These are phyloP conservation scores for Microplitis mediator DNA, from an alignment of 1,140 invertebrate species.

Conservation along the genomic window DNA sequence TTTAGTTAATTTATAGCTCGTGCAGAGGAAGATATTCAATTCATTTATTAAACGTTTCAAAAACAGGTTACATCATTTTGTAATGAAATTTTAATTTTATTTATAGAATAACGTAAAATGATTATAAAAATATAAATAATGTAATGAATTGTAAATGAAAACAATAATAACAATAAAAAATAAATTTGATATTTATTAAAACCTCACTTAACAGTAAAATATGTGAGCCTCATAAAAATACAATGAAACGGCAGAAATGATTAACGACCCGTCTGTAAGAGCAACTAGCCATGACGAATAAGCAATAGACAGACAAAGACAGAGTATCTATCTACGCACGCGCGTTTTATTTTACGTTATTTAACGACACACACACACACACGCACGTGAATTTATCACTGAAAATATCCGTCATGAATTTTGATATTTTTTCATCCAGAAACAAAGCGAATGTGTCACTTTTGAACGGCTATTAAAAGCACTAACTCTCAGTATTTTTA, in stretches of 20 bases:
- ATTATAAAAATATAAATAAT: too few species aligned
- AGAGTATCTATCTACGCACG: not conserved
- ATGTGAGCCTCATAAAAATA: constrained; percentile 23
- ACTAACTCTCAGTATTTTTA: not conserved
- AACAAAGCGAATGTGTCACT: not conserved
- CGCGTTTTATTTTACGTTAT: constrained; percentile 13
- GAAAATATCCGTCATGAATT: not conserved
- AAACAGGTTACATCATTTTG: too few species aligned
- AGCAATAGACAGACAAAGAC: not conserved
- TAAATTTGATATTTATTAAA: not conserved
- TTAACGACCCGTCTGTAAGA: constrained; percentile 16
- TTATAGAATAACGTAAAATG: too few species aligned
- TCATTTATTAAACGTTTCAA: too few species aligned
- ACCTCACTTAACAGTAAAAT: not conserved
- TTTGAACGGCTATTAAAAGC: not conserved
- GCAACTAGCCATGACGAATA: constrained; percentile 14
- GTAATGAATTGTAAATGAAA: too few species aligned
- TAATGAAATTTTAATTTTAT: too few species aligned
- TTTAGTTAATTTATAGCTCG: too few species aligned
- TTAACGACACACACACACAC: not conserved
- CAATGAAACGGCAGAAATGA: constrained; percentile 18
- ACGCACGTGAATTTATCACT: not conserved
- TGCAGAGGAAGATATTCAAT: too few species aligned
- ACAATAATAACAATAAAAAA: not conserved
- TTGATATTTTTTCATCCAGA: constrained; percentile 3